phyloP scores from a whole-genome alignment of 2,113 vertebrate species.

The Semnornis frantzii region DNA sequence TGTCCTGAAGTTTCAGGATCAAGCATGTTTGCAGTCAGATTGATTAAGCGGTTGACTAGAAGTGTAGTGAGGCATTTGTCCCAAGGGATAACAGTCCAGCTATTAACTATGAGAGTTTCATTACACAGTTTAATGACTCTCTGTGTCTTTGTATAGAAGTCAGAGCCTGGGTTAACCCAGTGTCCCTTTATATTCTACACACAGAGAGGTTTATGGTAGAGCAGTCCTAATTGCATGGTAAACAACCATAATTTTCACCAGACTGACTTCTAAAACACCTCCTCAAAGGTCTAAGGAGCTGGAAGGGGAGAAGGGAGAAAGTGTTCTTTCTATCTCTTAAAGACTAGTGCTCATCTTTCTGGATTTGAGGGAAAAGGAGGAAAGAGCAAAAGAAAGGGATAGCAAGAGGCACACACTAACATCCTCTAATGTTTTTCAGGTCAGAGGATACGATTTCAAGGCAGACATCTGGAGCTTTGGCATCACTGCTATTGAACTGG shows the following conservation, averaged over 20 bases:
- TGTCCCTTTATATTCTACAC: neutral
- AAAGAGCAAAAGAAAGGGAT: neutral
- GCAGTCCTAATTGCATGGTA: neutral
- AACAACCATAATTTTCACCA: neutral
- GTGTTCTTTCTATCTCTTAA: neutral
- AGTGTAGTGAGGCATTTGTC: neutral
- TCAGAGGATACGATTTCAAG: conserved; percentile 98
- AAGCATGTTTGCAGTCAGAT: neutral
- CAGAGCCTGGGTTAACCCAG: neutral
- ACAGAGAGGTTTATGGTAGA: neutral
- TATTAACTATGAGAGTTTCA: neutral
- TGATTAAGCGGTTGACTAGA: conserved; percentile 13
- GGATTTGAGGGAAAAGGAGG: neutral
- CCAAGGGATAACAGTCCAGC: neutral
- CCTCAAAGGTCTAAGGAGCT: neutral
- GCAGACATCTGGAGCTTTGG: conserved; percentile 99
- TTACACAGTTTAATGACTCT: neutral
- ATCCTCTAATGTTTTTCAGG: conserved; percentile 72
- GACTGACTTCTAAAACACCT: neutral
- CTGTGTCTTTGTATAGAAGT: neutral
- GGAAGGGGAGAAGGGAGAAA: neutral
- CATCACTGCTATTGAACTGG: conserved; percentile 98
- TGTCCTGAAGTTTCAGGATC: neutral
- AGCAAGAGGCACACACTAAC: neutral
- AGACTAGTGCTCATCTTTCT: neutral